Base-by-base conservation (phyloP, 2,888 invertebrate species). In the Dynastes tityus region DNA sequence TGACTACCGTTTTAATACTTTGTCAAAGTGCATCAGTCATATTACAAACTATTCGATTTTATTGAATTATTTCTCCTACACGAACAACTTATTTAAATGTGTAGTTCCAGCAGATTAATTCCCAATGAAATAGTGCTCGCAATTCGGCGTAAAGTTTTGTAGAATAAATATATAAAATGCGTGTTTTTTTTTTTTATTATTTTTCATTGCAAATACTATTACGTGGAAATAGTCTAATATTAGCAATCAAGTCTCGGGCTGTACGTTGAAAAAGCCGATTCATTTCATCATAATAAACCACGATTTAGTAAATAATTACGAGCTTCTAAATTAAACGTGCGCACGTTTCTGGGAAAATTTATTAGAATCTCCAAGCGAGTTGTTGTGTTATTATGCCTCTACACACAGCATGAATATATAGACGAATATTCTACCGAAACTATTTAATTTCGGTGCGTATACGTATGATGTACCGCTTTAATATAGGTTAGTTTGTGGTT, bases 401-500 rank as follows among this genome's bases (percentile, higher is more conserved):
- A 22, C 37, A 40, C 71, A 71, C 61, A 40, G 61, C 61, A 63
- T 16, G 70, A 63, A 77, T 58, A 61, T 51, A 51, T 40, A 68
- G 51, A 68, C 16, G 67, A 16, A 67, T 67, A 67, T 55, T 77
- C 68, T 13, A 49, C 45, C 32, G 40, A 77, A 77, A 77, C 70
- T 65, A 70, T 77, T 77, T 77, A 77, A 63, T 58, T 77, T 77
- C 55, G 70, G 45, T 77, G 64, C 64, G 67, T 77, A 61, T 40
- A 68, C 22, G 58, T 55, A 68, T 78, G 70, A 74, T 78, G 74
- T 78, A 78, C 63, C 73, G 77, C 63, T 76, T 76, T 70, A 76
- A 76, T 76, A 75, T 75, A 63, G 79, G 75, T 79, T 79, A 76
- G 79, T 79, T 79, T 76, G 79, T 53, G 78, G 78, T 75, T 49